Conservation (phyloP, 2,888 invertebrate species). For the Caenorhabditis plicata region DNA sequence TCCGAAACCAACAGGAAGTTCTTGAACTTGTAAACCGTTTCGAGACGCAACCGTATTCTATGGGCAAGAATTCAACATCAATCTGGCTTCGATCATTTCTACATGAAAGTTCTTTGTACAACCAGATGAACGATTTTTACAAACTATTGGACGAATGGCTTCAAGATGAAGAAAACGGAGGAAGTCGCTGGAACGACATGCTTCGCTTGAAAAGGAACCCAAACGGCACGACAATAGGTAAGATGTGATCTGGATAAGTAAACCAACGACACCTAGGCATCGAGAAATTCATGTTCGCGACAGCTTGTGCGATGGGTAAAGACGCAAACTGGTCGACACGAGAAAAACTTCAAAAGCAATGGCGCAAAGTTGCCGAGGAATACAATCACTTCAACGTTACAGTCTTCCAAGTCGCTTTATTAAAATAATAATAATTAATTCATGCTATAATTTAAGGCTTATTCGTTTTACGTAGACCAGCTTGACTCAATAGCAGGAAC, state of each 20-base stretch:
- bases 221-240: slow-evolving; percentile 31
- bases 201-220: slow-evolving; percentile 30
- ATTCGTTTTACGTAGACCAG: slow-evolving; percentile 57
- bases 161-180: slow-evolving; percentile 48
- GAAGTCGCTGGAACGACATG: slow-evolving; percentile 54
- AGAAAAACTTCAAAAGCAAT: slow-evolving; percentile 44
- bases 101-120: slow-evolving; percentile 39
- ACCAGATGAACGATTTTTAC: slow-evolving; percentile 40
- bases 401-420: slow-evolving; percentile 50
- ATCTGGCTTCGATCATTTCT: slow-evolving; percentile 54
- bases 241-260: too few species aligned
- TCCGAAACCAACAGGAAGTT: slow-evolving; percentile 34
- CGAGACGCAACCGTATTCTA: slow-evolving; percentile 51
- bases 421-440: too few species aligned
- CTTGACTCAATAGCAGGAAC: slow-evolving; percentile 47
- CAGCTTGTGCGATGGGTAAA: slow-evolving; percentile 52
- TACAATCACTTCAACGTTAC: slow-evolving; percentile 48
- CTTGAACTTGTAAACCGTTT: slow-evolving; percentile 45
- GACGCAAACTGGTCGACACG: slow-evolving; percentile 44
- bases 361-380: slow-evolving; percentile 44
- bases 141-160: slow-evolving; percentile 45
- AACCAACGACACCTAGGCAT: too few species aligned
- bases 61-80: slow-evolving; percentile 56
- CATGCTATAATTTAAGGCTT: slow-evolving; percentile 31
- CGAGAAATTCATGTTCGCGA: slow-evolving; percentile 53